Evolutionary conservation across 1,140 invertebrate genomes (phyloP), one percentile per base, ranked within the genome.

Genomic region (silkworm (Bombyx mori)): DNA sequence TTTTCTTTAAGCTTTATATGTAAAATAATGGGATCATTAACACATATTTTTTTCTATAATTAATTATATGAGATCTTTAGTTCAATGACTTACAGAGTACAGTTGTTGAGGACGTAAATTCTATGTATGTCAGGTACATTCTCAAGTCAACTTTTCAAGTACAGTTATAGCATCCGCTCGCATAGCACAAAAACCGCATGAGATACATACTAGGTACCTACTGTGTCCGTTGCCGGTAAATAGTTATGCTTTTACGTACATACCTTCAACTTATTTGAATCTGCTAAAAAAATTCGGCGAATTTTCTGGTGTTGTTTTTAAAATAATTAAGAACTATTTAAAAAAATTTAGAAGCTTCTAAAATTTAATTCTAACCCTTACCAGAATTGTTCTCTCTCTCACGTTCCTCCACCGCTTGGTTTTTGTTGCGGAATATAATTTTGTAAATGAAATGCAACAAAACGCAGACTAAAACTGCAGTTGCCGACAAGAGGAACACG

Each of bases 391-490:
- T 79, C 71, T 78, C 71, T 60, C 71, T 73, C 75, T 77, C 74
- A 75, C 73, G 59, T 69, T 74, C 63, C 63, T 71, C 56, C 58
- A 63, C 65, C 66, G 81, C 80, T 61, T 70, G 66, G 74, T 78
- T 73, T 65, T 79, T 79, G 59, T 64, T 75, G 61, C 69, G 68
- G 62, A 83, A 80, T 62, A 76, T 63, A 62, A 63, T 75, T 68
- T 82, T 86, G 65, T 80, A 82, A 60, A 82, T 62, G 64, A 82
- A 77, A 63, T 82, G 78, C 68, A 84, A 42, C 57, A 82, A 61
- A 66, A 78, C 69, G 75, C 79, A 79, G 56, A 69, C 56, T 51
- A 81, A 58, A 56, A 82, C 55, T 44, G 79, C 79, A 61, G 73
- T 53, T 60, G 69, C 75, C 52, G 67, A 66, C 57, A 74, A 53